phyloP scores from a whole-genome alignment of 2,888 invertebrate genomes.

The Eurytoma adleriae region DNA sequence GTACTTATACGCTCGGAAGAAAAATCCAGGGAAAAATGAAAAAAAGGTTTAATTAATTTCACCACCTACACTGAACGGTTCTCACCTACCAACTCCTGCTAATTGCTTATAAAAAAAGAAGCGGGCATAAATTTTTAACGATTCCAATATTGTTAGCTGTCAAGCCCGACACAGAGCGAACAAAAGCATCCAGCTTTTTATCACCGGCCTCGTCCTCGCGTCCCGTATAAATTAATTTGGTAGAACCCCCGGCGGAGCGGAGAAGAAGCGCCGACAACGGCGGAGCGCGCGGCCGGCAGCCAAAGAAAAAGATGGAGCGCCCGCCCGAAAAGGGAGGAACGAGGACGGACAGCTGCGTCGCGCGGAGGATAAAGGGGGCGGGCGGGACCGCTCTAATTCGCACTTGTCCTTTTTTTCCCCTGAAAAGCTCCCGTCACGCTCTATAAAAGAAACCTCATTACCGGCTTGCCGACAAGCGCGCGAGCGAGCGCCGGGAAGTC shows the following conservation, averaged over 20 bases:
- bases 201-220: neutral
- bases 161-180: conserved; percentile 11
- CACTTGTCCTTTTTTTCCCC: conserved; percentile 43
- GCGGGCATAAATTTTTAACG: too few relatives aligned
- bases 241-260: neutral
- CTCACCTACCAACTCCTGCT: too few relatives aligned
- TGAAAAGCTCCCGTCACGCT: conserved; percentile 49
- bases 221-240: conserved; percentile 49
- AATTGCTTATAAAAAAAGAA: too few relatives aligned
- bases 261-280: neutral
- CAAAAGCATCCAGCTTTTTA: conserved; percentile 17
- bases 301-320: neutral
- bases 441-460: conserved; percentile 55
- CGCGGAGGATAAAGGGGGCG: conserved; percentile 6
- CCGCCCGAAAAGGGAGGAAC: neutral
- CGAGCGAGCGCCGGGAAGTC: neutral
- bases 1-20: too few relatives aligned
- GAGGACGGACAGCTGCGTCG: neutral
- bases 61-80: too few relatives aligned
- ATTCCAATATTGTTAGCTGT: conserved; percentile 18
- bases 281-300: neutral
- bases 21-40: too few relatives aligned
- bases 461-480: conserved; percentile 18
- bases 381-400: conserved; percentile 32
- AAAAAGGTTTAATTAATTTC: too few relatives aligned